phyloP scores from a whole-genome alignment of 2,888 invertebrate genomes.

The Rugalucina vietnamica region DNA sequence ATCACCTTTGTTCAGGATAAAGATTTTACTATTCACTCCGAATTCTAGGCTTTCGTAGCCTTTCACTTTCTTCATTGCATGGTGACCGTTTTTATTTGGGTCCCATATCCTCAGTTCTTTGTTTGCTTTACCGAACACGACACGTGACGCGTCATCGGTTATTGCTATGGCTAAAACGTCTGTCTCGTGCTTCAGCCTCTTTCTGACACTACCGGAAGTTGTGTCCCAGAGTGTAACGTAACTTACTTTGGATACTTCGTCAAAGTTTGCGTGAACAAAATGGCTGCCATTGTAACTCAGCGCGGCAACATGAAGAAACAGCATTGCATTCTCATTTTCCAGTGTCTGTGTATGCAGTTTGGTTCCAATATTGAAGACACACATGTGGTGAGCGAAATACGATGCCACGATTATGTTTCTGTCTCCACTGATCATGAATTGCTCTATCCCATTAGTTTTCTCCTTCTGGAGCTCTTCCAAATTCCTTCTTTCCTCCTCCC shows the following conservation, averaged over 20 bases:
- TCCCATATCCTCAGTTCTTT: slow-evolving; percentile 81
- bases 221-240: slow-evolving; percentile 83
- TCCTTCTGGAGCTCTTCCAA: slow-evolving; percentile 77
- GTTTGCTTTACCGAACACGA: slow-evolving; percentile 80
- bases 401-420: slow-evolving; percentile 79
- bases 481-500: slow-evolving; percentile 70
- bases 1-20: slow-evolving; percentile 72
- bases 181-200: slow-evolving; percentile 78
- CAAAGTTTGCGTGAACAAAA: slow-evolving; percentile 81
- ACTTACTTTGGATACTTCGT: slow-evolving; percentile 80
- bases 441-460: slow-evolving; percentile 80
- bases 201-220: slow-evolving; percentile 73
- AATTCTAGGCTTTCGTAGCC: slow-evolving; percentile 76
- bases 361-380: slow-evolving; percentile 79
- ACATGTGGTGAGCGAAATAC: slow-evolving; percentile 82
- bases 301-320: slow-evolving; percentile 79
- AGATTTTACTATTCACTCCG: slow-evolving; percentile 75
- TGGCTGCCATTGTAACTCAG: slow-evolving; percentile 77
- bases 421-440: slow-evolving; percentile 80
- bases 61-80: slow-evolving; percentile 72
- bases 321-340: slow-evolving; percentile 79
- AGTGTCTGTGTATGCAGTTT: slow-evolving; percentile 77
- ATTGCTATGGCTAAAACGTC: slow-evolving; percentile 81
- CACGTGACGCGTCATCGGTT: slow-evolving; percentile 74
- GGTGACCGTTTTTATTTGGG: slow-evolving; percentile 64